These are phyloP conservation scores for Timema podura DNA, from an alignment of 2,888 invertebrate species.

Conservation along the genomic window DNA sequence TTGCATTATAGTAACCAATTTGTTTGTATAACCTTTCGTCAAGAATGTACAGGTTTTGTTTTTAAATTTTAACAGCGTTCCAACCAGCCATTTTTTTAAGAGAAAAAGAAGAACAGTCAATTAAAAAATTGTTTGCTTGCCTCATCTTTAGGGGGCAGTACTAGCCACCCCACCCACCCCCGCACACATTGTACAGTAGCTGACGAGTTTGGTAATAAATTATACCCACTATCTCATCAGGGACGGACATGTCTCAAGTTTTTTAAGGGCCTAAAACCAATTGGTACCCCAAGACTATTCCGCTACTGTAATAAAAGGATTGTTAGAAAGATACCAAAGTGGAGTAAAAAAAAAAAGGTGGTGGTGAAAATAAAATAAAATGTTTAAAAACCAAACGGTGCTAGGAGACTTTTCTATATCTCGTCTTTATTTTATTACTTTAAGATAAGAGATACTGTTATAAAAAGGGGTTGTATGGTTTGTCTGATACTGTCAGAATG, in stretches of 20 bases:
- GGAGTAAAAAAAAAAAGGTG: background rate
- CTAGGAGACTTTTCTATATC: conserved; percentile 10
- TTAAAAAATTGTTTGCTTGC: too few species aligned
- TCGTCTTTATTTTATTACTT: conserved; percentile 13
- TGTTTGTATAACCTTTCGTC: too few species aligned
- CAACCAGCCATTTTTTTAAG: too few species aligned
- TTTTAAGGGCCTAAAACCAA: conserved; percentile 25
- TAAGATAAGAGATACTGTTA: conserved; percentile 3
- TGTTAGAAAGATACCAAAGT: conserved; percentile 27
- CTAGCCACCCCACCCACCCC: too few species aligned
- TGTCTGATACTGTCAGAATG: too few species aligned
- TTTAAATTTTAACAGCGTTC: too few species aligned
- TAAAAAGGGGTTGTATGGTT: too few species aligned
- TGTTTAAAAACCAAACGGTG: conserved; percentile 7
- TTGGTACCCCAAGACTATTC: conserved; percentile 28
- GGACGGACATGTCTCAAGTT: conserved; percentile 19
- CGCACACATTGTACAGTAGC: too few species aligned
- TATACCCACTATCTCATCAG: background rate
- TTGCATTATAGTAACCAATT: too few species aligned
- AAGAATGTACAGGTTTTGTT: too few species aligned
- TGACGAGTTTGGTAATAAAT: background rate
- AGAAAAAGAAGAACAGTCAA: too few species aligned
- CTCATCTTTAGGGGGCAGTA: too few species aligned
- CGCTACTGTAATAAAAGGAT: conserved; percentile 27
- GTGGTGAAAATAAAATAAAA: conserved; percentile 17